Conservation (phyloP, 2,113 vertebrate genomes). For the Silurus glanis region DNA sequence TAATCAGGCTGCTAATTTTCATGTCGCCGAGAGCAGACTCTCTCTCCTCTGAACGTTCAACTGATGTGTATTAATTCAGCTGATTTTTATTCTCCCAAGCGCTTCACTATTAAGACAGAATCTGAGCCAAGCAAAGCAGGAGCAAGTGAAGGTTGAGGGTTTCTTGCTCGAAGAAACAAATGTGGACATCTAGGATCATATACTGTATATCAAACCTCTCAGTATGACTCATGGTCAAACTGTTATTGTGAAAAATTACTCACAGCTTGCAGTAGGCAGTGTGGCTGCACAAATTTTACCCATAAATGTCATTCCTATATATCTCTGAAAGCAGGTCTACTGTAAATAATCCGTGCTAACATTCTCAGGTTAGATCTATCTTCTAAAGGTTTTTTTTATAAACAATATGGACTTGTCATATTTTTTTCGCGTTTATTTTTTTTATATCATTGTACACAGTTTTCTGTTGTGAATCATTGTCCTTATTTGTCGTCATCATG, state of each 20-base stretch:
- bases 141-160: neutral
- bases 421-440: neutral
- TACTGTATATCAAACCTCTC: neutral
- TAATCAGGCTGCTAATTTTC: constrained; percentile 29
- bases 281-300: too few species aligned
- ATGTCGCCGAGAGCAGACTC: constrained; percentile 1
- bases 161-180: neutral
- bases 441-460: neutral
- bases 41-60: neutral
- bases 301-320: too few species aligned
- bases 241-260: neutral
- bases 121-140: neutral
- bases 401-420: neutral
- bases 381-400: neutral
- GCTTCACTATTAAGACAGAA: neutral
- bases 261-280: neutral
- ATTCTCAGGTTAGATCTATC: neutral
- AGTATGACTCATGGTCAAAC: neutral
- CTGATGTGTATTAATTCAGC: constrained; percentile 1
- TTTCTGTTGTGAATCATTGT: neutral
- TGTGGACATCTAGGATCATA: neutral
- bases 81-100: neutral
- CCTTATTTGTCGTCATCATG: neutral
- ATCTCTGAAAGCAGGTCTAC: too few species aligned
- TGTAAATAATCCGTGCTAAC: neutral